A percentile compares a stretch with the other conserved stretches of the same genome.
phyloP scores from a whole-genome alignment of 2,888 invertebrate species.

The Halictus quadricinctus region DNA sequence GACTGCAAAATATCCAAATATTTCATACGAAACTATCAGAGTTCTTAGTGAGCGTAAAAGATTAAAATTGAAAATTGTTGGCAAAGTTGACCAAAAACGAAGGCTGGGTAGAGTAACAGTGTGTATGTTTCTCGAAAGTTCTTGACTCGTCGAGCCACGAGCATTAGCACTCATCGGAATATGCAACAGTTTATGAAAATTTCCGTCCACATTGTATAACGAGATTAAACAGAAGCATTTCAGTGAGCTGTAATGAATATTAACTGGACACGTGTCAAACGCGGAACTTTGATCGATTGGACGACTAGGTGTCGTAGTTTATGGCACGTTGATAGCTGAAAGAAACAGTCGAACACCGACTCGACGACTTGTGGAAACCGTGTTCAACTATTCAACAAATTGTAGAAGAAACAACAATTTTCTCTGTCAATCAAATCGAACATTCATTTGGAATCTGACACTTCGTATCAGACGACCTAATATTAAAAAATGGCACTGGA shows the following conservation, averaged over 20 bases:
- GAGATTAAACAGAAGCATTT: background rate
- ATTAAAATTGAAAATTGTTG: background rate
- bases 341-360: background rate
- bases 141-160: background rate
- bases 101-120: background rate
- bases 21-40: background rate
- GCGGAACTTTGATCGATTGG: background rate
- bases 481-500: no score
- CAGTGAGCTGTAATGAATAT: conserved; percentile 27
- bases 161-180: background rate
- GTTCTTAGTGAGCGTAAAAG: background rate
- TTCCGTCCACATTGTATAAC: background rate
- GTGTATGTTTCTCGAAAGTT: conserved; percentile 6
- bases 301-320: background rate
- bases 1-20: background rate
- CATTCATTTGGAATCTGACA: background rate
- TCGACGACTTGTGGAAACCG: background rate
- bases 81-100: background rate
- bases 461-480: no score
- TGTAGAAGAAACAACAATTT: background rate
- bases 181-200: background rate
- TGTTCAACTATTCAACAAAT: background rate
- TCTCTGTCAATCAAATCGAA: background rate
- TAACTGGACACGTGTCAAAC: conserved; percentile 15
- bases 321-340: background rate